A percentile compares a stretch with the other conserved stretches of the same genome.
These are phyloP conservation scores for Acronicta psi DNA, from an alignment of 2,888 invertebrate genomes.

Conservation along the genomic window DNA sequence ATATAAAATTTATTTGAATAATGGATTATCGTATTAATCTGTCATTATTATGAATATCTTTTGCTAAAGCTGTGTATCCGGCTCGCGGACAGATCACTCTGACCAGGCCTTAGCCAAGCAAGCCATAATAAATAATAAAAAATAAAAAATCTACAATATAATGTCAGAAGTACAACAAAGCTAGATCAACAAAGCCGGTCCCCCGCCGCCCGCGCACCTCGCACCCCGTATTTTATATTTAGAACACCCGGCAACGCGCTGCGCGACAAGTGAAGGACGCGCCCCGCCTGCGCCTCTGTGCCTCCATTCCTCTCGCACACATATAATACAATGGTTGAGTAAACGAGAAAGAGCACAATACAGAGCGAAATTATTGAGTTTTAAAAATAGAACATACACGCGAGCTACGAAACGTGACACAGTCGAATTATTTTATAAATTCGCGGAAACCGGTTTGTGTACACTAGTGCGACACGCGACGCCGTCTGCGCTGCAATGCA, in stretches of 20 bases:
- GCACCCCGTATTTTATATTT: constrained; percentile 64
- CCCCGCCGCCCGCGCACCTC: constrained; percentile 53
- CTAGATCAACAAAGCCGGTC: constrained; percentile 64
- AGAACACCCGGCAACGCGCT: constrained; percentile 69
- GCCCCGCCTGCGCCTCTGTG: constrained; percentile 61
- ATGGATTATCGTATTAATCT: constrained; percentile 3
- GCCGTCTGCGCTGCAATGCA: constrained; percentile 32
- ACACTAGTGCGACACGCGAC: constrained; percentile 29
- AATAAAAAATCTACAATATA: constrained; percentile 27
- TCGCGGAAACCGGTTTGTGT: constrained; percentile 59
- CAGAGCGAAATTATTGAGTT: constrained; percentile 71
- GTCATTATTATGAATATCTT: constrained; percentile 1
- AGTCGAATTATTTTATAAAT: constrained; percentile 61
- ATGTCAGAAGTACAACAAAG: constrained; percentile 60
- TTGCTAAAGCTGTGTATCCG: constrained; percentile 20
- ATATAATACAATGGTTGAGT: constrained; percentile 18
- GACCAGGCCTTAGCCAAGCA: constrained; percentile 34
- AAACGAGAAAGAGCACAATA: constrained; percentile 64
- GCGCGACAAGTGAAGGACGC: constrained; percentile 85
- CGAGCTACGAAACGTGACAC: constrained; percentile 74
- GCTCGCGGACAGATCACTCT: constrained; percentile 9
- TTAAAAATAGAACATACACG: constrained; percentile 82
- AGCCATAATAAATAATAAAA: constrained; percentile 29
- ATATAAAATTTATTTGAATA: constrained; percentile 9
- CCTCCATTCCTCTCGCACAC: constrained; percentile 61